These are phyloP conservation scores for Hypomesus transpacificus DNA, from an alignment of 2,113 vertebrate genomes.

Conservation along the genomic window DNA sequence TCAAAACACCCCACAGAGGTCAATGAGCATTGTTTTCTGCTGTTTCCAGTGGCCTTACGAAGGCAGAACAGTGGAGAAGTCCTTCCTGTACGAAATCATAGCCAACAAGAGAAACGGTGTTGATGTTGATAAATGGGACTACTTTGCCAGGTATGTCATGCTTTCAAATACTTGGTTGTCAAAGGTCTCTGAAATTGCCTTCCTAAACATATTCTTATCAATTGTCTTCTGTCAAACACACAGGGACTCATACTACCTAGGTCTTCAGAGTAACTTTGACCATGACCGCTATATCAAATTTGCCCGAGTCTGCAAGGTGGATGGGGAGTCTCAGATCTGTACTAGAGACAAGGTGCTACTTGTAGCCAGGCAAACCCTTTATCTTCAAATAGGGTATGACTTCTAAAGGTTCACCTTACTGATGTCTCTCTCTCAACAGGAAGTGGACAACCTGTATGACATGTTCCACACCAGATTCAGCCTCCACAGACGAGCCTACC, in stretches of 20 bases:
- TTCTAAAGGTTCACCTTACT: background rate
- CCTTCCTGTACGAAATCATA: conserved; percentile 95
- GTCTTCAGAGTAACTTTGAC: conserved; percentile 93
- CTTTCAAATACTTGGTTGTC: background rate
- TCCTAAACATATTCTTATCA: conserved; percentile 21
- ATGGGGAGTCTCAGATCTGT: conserved; percentile 81
- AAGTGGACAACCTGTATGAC: conserved; percentile 88
- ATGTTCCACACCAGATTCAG: conserved; percentile 91
- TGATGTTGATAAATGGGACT: conserved; percentile 98
- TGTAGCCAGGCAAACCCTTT: background rate
- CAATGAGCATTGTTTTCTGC: no score
- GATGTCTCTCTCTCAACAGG: conserved; percentile 64
- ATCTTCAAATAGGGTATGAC: background rate
- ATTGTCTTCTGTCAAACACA: background rate
- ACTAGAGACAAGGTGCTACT: conserved; percentile 29
- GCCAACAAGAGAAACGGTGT: conserved; percentile 92
- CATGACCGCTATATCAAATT: conserved; percentile 85
- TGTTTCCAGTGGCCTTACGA: conserved; percentile 78
- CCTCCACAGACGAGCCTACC: conserved; percentile 58
- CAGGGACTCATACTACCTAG: conserved; percentile 92
- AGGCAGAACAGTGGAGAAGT: conserved; percentile 81
- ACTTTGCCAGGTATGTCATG: conserved; percentile 85
- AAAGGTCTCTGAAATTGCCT: no score
- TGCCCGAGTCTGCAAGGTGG: conserved; percentile 82
- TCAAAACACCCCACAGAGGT: no score